phyloP scores from a whole-genome alignment of 2,113 vertebrate genomes.

The Cyprinodon brontotheroides region DNA sequence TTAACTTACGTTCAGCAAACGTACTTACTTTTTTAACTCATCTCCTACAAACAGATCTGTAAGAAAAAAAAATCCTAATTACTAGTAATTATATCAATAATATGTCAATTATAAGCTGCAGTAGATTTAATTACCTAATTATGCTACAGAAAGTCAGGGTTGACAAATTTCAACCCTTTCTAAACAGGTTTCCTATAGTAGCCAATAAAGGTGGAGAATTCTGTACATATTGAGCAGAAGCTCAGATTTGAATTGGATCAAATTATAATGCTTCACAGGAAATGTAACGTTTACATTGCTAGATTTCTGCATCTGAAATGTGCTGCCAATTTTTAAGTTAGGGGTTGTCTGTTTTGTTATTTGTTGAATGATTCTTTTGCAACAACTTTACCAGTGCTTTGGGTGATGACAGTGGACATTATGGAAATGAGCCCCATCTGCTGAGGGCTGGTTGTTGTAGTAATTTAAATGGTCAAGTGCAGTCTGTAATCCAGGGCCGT shows the following conservation, averaged over 20 bases:
- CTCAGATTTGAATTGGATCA: background rate
- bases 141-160: background rate
- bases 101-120: background rate
- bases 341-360: slow-evolving; percentile 32
- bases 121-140: background rate
- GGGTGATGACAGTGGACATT: slow-evolving; percentile 52
- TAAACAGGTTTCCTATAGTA: background rate
- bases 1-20: too few relatives aligned
- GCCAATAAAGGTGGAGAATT: too few relatives aligned
- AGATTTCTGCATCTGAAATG: background rate
- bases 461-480: slow-evolving; percentile 99
- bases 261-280: background rate
- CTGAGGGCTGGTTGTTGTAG: slow-evolving; percentile 91
- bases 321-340: slow-evolving; percentile 2
- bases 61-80: background rate
- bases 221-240: background rate
- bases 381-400: slow-evolving; percentile 53
- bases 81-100: background rate
- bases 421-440: slow-evolving; percentile 94
- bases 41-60: background rate
- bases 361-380: slow-evolving; percentile 51
- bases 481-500: slow-evolving; percentile 93
- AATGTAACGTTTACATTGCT: background rate
- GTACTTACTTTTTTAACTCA: too few relatives aligned
- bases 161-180: background rate